Evolutionary conservation across 2,888 invertebrate species (phyloP).

Genomic region (Cheilosia impressa): DNA sequence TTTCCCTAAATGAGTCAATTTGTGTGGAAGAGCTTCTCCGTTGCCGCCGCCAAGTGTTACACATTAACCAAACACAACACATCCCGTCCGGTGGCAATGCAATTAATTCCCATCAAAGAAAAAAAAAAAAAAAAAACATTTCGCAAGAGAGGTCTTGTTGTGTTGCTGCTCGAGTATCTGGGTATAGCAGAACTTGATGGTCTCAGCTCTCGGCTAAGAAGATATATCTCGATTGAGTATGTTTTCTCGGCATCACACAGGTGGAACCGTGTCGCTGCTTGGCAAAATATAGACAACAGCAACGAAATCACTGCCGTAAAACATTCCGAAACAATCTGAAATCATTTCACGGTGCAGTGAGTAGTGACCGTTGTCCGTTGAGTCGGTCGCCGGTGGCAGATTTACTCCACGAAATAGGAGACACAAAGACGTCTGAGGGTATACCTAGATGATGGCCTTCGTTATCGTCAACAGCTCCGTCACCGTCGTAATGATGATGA

Average conservation of each 20-base stretch:
- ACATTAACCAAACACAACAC: conserved; percentile 58
- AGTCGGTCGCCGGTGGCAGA: conserved; percentile 9
- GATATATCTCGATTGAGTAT: conserved; percentile 42
- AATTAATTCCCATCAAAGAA: conserved; percentile 63
- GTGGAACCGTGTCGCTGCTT: conserved; percentile 53
- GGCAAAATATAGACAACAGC: conserved; percentile 39
- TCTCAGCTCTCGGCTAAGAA: conserved; percentile 37
- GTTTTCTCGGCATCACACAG: conserved; percentile 47
- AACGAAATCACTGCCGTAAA: conserved; percentile 68
- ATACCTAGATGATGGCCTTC: conserved; percentile 32
- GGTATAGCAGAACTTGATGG: conserved; percentile 45
- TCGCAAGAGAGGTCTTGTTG: conserved; percentile 43
- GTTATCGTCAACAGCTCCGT: background rate
- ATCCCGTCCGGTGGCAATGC: conserved; percentile 63
- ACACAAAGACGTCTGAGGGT: conserved; percentile 29
- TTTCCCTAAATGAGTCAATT: conserved; percentile 52
- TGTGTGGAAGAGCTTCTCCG: conserved; percentile 25
- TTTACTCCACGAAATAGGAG: conserved; percentile 19
- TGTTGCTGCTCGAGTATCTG: background rate
- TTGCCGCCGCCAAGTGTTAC: conserved; percentile 51
- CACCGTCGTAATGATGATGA: conserved; percentile 35
- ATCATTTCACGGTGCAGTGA: conserved; percentile 72
- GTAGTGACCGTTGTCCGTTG: conserved; percentile 49
- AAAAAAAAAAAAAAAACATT: conserved; percentile 26
- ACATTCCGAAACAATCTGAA: conserved; percentile 67